phyloP scores from a whole-genome alignment of 2,113 vertebrate genomes.

The Ciconia maguari region DNA sequence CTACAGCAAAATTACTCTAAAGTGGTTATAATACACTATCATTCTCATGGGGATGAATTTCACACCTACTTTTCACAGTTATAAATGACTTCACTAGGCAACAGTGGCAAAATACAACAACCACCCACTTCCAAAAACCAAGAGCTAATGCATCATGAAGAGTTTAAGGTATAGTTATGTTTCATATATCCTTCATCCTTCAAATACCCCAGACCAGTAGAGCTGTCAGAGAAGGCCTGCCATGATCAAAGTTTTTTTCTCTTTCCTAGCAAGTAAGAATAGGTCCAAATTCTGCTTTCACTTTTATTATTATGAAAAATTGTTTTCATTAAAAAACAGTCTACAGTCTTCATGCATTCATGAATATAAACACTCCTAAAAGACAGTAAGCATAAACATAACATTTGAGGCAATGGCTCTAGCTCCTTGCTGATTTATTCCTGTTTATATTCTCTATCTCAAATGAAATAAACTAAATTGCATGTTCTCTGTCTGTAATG shows the following conservation, averaged over 20 bases:
- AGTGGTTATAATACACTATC: background rate
- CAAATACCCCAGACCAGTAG: background rate
- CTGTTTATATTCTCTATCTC: background rate
- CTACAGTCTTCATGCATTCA: background rate
- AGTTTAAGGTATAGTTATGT: background rate
- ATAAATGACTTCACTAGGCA: constrained; percentile 30
- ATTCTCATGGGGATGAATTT: background rate
- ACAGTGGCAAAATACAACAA: constrained; percentile 3
- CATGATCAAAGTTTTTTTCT: background rate
- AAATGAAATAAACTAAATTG: background rate
- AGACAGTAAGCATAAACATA: background rate
- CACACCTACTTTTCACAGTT: constrained; percentile 32
- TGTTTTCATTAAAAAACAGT: background rate
- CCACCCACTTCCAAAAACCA: background rate
- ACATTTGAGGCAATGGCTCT: background rate
- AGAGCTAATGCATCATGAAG: background rate
- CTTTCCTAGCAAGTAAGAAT: background rate
- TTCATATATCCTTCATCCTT: background rate
- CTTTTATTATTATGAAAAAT: background rate
- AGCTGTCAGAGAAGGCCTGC: background rate
- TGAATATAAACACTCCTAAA: background rate
- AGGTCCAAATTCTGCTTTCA: background rate
- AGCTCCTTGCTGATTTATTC: background rate
- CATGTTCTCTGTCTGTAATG: background rate
- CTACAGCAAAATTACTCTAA: background rate